These are phyloP conservation scores for Henricia sp. DNA, from an alignment of 53 echinoderm and acorn worm genomes.

Conservation along the genomic window DNA sequence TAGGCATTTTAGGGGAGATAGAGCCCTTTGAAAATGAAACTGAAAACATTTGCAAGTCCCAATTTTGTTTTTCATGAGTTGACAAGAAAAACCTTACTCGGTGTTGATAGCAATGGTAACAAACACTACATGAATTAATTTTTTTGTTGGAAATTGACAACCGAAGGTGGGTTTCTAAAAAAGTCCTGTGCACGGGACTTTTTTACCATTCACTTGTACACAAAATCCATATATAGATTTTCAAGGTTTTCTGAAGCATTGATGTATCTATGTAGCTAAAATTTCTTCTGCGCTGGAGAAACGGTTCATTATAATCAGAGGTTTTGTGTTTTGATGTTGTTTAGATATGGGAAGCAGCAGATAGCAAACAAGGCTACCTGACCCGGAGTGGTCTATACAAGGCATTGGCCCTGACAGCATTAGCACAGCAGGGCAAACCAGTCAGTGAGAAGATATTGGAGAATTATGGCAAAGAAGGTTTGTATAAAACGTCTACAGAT, in stretches of 20 bases:
- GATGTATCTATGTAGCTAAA: too few species aligned
- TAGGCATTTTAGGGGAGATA: too few species aligned
- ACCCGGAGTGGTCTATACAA: slow-evolving; percentile 93
- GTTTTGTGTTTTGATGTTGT: not conserved
- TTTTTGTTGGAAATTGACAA: not conserved
- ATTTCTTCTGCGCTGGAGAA: too few species aligned
- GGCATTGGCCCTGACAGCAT: slow-evolving; percentile 88
- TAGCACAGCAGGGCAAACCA: slow-evolving; percentile 97
- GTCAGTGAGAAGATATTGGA: slow-evolving; percentile 95
- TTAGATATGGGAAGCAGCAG: slow-evolving; percentile 97
- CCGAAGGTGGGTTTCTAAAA: too few species aligned
- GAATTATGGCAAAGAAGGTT: slow-evolving; percentile 90
- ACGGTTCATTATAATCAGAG: not conserved
- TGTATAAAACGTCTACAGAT: not conserved
- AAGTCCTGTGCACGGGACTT: too few species aligned
- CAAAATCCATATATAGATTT: too few species aligned
- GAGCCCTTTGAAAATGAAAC: not conserved
- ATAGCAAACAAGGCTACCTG: slow-evolving; percentile 94
- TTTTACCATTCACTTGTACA: too few species aligned
- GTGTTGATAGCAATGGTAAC: too few species aligned
- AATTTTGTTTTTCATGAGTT: too few species aligned
- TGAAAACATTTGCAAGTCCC: not conserved
- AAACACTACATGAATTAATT: not conserved
- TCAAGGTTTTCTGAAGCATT: too few species aligned
- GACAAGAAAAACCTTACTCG: too few species aligned